These are phyloP conservation scores for Caenorhabditis wallacei DNA, from an alignment of 2,888 invertebrate species.

Conservation along the genomic window DNA sequence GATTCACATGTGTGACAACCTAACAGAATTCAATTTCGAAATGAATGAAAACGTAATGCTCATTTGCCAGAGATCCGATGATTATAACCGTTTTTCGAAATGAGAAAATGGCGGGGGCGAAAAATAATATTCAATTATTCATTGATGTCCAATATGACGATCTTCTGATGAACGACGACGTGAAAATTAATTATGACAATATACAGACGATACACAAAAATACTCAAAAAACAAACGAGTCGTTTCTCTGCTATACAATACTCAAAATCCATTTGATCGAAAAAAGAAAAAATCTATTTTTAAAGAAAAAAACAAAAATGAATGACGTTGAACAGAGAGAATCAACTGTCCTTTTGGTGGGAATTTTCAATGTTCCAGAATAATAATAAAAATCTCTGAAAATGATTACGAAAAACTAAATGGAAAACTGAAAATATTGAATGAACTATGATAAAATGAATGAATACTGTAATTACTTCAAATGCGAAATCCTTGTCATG, in stretches of 20 bases:
- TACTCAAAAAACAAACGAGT: conserved; percentile 34
- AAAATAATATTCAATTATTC: conserved; percentile 38
- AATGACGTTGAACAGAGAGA: not conserved
- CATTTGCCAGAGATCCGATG: not conserved
- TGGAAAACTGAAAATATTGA: not conserved
- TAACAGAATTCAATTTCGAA: not conserved
- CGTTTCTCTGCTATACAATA: conserved; percentile 12
- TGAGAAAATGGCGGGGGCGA: conserved; percentile 20
- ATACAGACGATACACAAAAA: not conserved
- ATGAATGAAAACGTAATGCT: not conserved
- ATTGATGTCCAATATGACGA: not conserved
- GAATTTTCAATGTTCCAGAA: not conserved
- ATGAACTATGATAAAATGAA: too few relatives aligned
- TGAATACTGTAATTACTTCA: too few relatives aligned
- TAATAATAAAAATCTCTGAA: not conserved
- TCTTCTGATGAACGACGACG: not conserved
- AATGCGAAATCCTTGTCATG: too few relatives aligned
- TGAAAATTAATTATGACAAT: conserved; percentile 38
- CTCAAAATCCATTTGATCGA: not conserved
- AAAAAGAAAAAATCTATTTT: not conserved
- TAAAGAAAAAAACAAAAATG: not conserved
- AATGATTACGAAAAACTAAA: not conserved
- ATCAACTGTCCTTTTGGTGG: not conserved
- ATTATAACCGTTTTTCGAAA: conserved; percentile 5
- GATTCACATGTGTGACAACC: not conserved